Evolutionary conservation across 1,140 invertebrate genomes (phyloP).

Genomic region (Goniozus legneri): DNA sequence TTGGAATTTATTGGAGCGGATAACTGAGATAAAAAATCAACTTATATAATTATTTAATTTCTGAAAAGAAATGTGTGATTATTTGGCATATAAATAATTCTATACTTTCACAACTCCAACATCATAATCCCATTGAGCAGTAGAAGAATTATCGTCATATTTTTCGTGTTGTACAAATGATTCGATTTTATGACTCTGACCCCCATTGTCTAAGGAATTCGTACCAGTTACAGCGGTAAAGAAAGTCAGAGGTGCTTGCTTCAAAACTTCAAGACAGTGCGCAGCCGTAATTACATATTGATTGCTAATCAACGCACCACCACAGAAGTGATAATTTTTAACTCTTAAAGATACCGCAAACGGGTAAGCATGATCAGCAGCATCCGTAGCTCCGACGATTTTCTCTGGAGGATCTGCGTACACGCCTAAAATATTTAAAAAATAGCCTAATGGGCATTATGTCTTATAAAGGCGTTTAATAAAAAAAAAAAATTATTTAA

Average conservation of each 20-base stretch:
- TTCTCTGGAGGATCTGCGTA: neutral
- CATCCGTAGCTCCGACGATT: constrained; percentile 1
- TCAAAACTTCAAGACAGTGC: constrained; percentile 10
- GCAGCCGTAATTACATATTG: constrained; percentile 19
- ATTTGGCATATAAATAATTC: neutral
- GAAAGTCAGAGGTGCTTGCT: neutral
- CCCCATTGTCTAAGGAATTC: neutral
- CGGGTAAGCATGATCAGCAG: constrained; percentile 12
- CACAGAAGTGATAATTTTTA: constrained; percentile 1
- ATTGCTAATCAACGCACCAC: constrained; percentile 13
- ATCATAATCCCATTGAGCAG: constrained; percentile 4
- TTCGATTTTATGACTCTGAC: constrained; percentile 1
- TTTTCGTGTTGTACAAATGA: neutral
- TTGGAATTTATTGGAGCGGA: neutral
- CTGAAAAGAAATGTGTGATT: neutral
- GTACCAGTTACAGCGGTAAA: constrained; percentile 5
- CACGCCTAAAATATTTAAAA: no score
- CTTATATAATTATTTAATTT: neutral
- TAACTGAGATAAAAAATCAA: constrained; percentile 9
- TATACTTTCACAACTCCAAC: constrained; percentile 15
- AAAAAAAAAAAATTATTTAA: no score
- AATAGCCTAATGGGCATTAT: no score
- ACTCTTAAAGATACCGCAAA: constrained; percentile 15
- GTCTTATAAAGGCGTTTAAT: no score
- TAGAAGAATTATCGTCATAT: neutral